Base-by-base conservation (phyloP, 2,113 vertebrate species). In the Sebastes schlegelii region DNA sequence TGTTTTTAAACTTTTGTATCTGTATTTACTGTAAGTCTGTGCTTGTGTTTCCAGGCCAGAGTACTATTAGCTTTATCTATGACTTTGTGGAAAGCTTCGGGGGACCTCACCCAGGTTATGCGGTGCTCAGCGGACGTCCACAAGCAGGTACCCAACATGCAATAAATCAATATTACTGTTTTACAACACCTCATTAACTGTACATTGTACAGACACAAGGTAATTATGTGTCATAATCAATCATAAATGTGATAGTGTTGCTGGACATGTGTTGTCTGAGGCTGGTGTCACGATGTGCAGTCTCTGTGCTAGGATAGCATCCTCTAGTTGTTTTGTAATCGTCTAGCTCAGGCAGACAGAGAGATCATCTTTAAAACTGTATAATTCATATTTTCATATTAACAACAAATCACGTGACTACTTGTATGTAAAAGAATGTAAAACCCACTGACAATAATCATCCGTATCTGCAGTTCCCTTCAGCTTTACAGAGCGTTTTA, bases 51-150 rank as follows among this genome's bases (percentile, higher is more conserved):
- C 43, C 79, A 95, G 95, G 94, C 17, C 95, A 96, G 76, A 96
- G 93, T 79, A 80, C 80, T 0, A 92, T 94, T 57, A 88, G 87
- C 23, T 96, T 95, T n/a, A 92, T 95, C 58, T 96, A 96, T 75
- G 73, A 94, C 77, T 96, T 96, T 87, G 95, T 96, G 83, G 94
- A 94, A 77, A 79, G 73, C 10, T 96, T 95, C 58, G 9, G 34
- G n/a, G 95, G 94, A 79, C 93, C 94, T 51, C 95, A 96, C 68
- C 88, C 95, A 78, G 94, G 95, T 52, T 94, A 92, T 46, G 94
- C 92, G 52, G 62, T 89, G 17, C 83, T 95, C 65, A 91, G 87
- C 61, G 94, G 95, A 6, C 91, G 82, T 48, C 95, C 95, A 79
- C 84, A 83, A 80, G 84, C 90, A 94, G 95, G 95, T 96, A 88